Conservation (phyloP, 2,113 vertebrate genomes). For the Cynopterus brachyotis region DNA sequence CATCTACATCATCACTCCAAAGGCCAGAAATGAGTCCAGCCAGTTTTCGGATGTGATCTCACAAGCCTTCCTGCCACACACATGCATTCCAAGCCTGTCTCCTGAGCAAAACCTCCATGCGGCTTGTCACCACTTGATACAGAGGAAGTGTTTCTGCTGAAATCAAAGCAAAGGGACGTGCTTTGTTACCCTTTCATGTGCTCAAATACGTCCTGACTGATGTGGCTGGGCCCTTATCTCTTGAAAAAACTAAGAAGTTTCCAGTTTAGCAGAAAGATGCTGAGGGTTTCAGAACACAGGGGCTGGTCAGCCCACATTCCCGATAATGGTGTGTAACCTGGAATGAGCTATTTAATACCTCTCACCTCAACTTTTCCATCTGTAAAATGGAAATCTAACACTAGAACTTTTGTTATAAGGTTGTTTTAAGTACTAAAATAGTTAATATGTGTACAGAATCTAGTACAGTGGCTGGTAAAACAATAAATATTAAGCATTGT, state of each 20-base stretch:
- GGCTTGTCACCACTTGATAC: slow-evolving; percentile 55
- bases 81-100: slow-evolving; percentile 35
- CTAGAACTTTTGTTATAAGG: background rate
- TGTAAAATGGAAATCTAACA: background rate
- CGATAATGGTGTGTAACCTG: background rate
- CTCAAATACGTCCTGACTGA: background rate
- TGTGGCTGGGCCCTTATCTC: background rate
- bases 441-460: background rate
- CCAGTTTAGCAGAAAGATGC: background rate
- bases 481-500: background rate
- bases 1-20: slow-evolving; percentile 51
- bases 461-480: background rate
- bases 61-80: slow-evolving; percentile 66
- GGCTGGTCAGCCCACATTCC: background rate
- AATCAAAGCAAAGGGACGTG: slow-evolving; percentile 48
- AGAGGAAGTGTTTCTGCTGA: background rate
- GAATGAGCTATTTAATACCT: background rate
- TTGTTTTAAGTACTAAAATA: background rate
- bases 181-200: slow-evolving; percentile 48
- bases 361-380: background rate
- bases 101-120: background rate
- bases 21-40: slow-evolving; percentile 50
- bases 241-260: background rate
- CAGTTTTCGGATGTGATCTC: slow-evolving; percentile 65
- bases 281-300: background rate